Conservation (phyloP, 2,888 invertebrate genomes). For the Chaitophorus viminalis region DNA sequence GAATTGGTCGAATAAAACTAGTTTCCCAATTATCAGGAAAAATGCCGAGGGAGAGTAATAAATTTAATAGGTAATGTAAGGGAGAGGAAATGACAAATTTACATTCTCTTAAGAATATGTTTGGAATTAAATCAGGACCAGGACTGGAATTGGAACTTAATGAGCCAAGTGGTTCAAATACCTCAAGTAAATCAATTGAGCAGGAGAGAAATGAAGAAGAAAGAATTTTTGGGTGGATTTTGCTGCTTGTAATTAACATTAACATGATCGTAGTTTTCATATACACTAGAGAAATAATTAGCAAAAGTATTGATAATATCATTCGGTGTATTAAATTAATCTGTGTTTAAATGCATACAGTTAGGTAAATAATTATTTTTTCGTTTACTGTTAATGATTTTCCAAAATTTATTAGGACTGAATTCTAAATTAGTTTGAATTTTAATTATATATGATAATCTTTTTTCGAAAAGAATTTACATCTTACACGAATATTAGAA, state of each 20-base stretch:
- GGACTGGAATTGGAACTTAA: too few relatives aligned
- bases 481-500: neutral
- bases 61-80: too few relatives aligned
- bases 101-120: too few relatives aligned
- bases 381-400: constrained; percentile 4
- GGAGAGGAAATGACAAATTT: too few relatives aligned
- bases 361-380: constrained; percentile 10
- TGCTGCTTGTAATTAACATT: neutral
- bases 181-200: too few relatives aligned
- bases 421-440: neutral
- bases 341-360: neutral
- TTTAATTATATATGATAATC: constrained; percentile 7
- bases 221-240: neutral
- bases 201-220: too few relatives aligned
- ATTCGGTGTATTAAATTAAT: neutral
- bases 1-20: too few relatives aligned
- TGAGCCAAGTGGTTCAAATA: too few relatives aligned
- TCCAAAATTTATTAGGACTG: neutral
- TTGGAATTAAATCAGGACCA: too few relatives aligned
- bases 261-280: constrained; percentile 15
- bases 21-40: too few relatives aligned
- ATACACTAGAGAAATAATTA: constrained; percentile 14
- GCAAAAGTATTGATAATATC: constrained; percentile 12
- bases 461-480: constrained; percentile 12
- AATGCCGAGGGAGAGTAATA: too few relatives aligned